Conservation (phyloP, 2,888 invertebrate genomes). For the Cenopis cana region DNA sequence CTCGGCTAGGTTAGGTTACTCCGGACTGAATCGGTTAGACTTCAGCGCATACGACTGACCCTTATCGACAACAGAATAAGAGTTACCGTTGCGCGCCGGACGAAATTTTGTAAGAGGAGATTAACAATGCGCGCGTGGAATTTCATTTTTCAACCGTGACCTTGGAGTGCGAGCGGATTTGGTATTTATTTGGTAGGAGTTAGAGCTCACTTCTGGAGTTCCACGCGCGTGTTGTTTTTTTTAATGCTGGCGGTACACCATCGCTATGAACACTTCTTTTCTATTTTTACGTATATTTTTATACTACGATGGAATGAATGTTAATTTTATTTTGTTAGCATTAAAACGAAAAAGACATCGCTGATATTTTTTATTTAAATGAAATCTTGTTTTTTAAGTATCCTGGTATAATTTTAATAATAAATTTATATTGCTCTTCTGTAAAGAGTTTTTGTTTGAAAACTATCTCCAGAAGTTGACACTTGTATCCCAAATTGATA, state of each 20-base stretch:
- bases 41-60: conserved; percentile 20
- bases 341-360: conserved; percentile 84
- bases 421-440: conserved; percentile 83
- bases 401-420: conserved; percentile 76
- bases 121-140: conserved; percentile 30
- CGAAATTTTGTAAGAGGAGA: conserved; percentile 27
- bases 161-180: conserved; percentile 12
- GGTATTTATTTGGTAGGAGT: conserved; percentile 35
- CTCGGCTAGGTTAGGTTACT: conserved; percentile 36
- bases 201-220: conserved; percentile 19
- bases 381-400: conserved; percentile 65
- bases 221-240: conserved; percentile 29
- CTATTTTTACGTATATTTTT: conserved; percentile 84
- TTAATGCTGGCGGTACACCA: conserved; percentile 29
- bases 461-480: conserved; percentile 27
- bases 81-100: conserved; percentile 22
- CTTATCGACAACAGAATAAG: conserved; percentile 18
- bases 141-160: conserved; percentile 24
- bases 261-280: conserved; percentile 61
- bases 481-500: conserved; percentile 10
- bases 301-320: conserved; percentile 83
- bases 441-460: conserved; percentile 65
- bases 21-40: conserved; percentile 36
- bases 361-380: conserved; percentile 76
- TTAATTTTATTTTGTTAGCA: conserved; percentile 85